Percentiles rank a stretch among this genome's conserved stretches.
These are phyloP conservation scores for Geococcyx californianus DNA, from an alignment of 2,113 vertebrate genomes.

Conservation along the genomic window DNA sequence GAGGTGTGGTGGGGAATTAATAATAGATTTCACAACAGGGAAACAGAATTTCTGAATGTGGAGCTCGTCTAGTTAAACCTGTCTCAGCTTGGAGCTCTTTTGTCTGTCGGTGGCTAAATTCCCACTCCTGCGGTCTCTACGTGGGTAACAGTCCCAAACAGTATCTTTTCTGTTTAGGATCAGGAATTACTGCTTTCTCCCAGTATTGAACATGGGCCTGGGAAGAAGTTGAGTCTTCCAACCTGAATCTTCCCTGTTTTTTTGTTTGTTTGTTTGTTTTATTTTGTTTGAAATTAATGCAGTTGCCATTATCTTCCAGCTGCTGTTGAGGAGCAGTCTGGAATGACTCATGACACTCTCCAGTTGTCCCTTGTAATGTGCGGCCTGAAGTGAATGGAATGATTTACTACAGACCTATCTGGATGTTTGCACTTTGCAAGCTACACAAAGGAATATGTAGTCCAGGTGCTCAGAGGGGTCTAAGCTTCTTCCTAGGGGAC, in stretches of 20 bases:
- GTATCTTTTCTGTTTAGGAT: not conserved
- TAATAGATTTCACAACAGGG: not conserved
- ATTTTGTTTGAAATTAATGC: not conserved
- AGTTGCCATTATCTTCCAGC: not conserved
- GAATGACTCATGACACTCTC: not conserved
- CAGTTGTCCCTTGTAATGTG: fast-evolving
- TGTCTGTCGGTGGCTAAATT: not conserved
- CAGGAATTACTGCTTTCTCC: not conserved
- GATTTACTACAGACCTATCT: not conserved
- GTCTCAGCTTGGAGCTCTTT: not conserved
- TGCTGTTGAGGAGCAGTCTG: not conserved
- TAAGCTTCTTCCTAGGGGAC: not conserved
- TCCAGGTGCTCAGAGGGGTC: not conserved
- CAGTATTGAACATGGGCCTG: not conserved
- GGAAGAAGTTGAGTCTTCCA: not conserved
- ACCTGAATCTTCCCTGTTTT: not conserved
- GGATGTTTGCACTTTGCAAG: not conserved
- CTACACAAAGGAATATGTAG: not conserved
- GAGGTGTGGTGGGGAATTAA: not conserved
- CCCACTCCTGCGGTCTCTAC: not conserved
- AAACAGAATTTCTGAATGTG: not conserved
- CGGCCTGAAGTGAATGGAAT: not conserved
- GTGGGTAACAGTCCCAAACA: fast-evolving
- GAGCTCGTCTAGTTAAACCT: not conserved
- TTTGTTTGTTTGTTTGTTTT: no score